Evolutionary conservation across 2,113 vertebrate genomes (phyloP).

Genomic region (Hydrolagus affinis): DNA sequence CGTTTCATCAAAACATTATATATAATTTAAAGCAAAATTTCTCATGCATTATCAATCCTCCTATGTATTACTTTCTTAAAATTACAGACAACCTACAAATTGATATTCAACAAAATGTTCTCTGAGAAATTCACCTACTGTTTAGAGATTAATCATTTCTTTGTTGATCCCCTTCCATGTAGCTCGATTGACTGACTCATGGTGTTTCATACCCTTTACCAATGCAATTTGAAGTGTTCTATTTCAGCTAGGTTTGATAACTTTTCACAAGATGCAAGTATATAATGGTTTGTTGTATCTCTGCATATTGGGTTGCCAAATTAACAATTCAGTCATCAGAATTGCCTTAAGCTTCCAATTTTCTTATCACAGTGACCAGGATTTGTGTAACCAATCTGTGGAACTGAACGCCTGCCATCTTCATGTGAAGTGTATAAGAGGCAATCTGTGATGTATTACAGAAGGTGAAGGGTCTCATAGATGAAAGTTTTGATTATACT

Average conservation of each 20-base stretch:
- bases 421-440: background rate
- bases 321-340: background rate
- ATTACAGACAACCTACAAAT: background rate
- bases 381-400: background rate
- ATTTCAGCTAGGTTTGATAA: background rate
- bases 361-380: slow-evolving; percentile 4
- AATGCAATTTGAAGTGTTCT: background rate
- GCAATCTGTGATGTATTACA: background rate
- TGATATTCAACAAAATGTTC: background rate
- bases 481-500: background rate
- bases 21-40: background rate
- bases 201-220: background rate
- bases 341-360: background rate
- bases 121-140: background rate
- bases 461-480: background rate
- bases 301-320: background rate
- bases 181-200: background rate
- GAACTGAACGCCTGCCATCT: background rate
- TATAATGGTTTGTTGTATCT: background rate
- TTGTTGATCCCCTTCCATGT: background rate
- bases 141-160: background rate
- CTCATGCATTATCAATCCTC: background rate
- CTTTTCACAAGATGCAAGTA: background rate
- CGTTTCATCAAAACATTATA: background rate
- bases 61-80: background rate